Evolutionary conservation across 2,113 vertebrate species (phyloP), one percentile per base, ranked within the genome.

Genomic region (Ptilonorhynchus violaceus): DNA sequence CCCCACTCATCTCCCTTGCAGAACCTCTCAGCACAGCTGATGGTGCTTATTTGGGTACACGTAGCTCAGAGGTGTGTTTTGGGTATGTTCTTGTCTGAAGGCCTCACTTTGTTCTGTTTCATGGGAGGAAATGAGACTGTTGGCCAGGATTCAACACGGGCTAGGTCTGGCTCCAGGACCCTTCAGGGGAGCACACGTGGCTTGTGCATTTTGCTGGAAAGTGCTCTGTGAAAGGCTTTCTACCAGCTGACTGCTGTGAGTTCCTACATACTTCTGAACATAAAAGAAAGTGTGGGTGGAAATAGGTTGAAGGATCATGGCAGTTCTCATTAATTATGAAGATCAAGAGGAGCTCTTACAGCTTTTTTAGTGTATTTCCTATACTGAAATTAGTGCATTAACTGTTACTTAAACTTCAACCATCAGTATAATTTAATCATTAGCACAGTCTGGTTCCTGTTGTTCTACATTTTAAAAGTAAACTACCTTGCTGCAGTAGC

Each of bases 201-300:
- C 58, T 79, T 23, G 28, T 39, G 39, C 42, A 39, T 22, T 8
- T 66, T 47, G 17, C 56, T 3, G 5, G 28, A 53, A 95, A 50
- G 63, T 46, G 59, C 79, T 90, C 70, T 66, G 59, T 59, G 84
- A 78, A 41, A 14, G 47, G 44, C 28, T 76, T 94, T 88, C 85
- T 59, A 14, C 67, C 5, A 53, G 60, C 31, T 85, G 56, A 52
- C 39, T 94, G 77, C 85, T 60, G 49, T 35, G 85, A 6, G 10
- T 49, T 95, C 66, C 84, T 89, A 62, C 37, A 15, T 42, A 9
- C 30, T 89, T 22, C 12, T 72, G 49, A 64, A 64, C 31, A 46
- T 88, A 46, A 93, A 95, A 92, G 81, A 58, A 87, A 66, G 58
- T 7, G 77, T 93, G 81, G 77, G 67, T 92, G 92, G 84, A 90